These are phyloP conservation scores for Drosophila parthenogenetica DNA, from an alignment of 2,888 invertebrate genomes.

Conservation along the genomic window DNA sequence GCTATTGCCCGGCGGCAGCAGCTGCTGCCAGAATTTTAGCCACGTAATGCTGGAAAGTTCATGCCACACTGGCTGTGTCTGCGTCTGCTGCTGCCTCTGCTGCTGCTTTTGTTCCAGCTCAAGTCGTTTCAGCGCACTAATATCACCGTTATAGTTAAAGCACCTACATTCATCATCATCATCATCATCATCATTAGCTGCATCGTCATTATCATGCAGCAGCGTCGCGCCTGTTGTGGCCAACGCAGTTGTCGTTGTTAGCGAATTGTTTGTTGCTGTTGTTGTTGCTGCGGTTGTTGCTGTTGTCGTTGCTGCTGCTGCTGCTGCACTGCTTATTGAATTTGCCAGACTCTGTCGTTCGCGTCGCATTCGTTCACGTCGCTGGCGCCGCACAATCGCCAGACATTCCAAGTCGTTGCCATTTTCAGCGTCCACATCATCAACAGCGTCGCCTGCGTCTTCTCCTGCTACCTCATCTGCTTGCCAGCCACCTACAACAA, in stretches of 20 bases:
- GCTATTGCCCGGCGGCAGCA: slow-evolving; percentile 50
- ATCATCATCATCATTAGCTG: slow-evolving; percentile 17
- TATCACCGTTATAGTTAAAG: slow-evolving; percentile 83
- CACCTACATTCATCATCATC: slow-evolving; percentile 81
- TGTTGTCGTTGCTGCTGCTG: slow-evolving; percentile 19
- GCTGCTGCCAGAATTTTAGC: slow-evolving; percentile 75
- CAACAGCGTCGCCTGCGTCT: neutral
- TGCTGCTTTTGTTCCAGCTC: slow-evolving; percentile 21
- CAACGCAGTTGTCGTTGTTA: slow-evolving; percentile 74
- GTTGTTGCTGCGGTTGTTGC: slow-evolving; percentile 7
- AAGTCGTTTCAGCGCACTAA: slow-evolving; percentile 70
- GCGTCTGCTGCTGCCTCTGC: slow-evolving; percentile 15
- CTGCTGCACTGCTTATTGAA: slow-evolving; percentile 56
- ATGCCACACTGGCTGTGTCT: slow-evolving; percentile 44
- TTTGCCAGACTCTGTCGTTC: slow-evolving; percentile 70
- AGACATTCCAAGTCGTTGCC: slow-evolving; percentile 50
- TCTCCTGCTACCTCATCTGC: neutral
- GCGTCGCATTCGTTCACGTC: slow-evolving; percentile 69
- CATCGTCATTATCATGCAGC: slow-evolving; percentile 38
- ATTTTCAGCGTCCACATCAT: neutral
- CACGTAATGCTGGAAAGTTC: slow-evolving; percentile 75
- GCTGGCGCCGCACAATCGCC: slow-evolving; percentile 54
- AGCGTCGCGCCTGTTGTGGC: slow-evolving; percentile 54
- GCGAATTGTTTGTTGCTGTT: slow-evolving; percentile 59
- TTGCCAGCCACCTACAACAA: slow-evolving; percentile 62